Base-by-base conservation (phyloP, 2,797 vertebrate species). In the Galaxias olidus region DNA sequence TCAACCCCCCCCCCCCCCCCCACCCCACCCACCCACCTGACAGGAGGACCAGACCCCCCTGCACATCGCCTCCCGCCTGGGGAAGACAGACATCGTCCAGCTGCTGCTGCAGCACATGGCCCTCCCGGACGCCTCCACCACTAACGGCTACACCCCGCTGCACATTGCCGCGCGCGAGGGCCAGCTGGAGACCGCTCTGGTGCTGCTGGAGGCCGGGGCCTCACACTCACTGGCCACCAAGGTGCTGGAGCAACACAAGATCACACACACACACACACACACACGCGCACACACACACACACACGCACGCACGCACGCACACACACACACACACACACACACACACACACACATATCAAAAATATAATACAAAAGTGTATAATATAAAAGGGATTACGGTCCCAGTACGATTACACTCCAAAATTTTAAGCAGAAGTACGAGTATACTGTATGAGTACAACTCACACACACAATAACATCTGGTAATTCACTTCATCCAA, bases 41-140 rank as follows among this genome's bases (percentile, higher is more conserved):
- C 87, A 99, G 97, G 97, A 99, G 89, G 95, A 98, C 76, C 97
- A 99, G 91, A 99, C 97, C 1, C 96, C 97, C 0, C 90, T 99
- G 62, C 97, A 99, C 81, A 99, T 99, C 46, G 92, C 97, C 3
- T 97, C 97, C 14, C 95, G 97, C 75, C 83, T 99, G 82, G 97
- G 97, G n/a, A 98, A 98, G 87, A 96, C 95, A 0, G 96, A 99
- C 64, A 98, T 97, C 0, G 97, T 98, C 59, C 97, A 98, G 72
- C 86, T 98, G 66, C 86, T 99, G 44, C 90, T 98, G 10, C 96
- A 98, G 83, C 96, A 98, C 76, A 96, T 98, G 95, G 97, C 97
- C 9, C 94, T 96, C 58, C 97, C 97, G 0, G 96, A 98, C 4
- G 97, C 97, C 0, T 91, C 96, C 58, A 99, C 97, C 9, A 94